Evolutionary conservation across 2,888 invertebrate genomes (phyloP).

Genomic region (Dryococelus australis): DNA sequence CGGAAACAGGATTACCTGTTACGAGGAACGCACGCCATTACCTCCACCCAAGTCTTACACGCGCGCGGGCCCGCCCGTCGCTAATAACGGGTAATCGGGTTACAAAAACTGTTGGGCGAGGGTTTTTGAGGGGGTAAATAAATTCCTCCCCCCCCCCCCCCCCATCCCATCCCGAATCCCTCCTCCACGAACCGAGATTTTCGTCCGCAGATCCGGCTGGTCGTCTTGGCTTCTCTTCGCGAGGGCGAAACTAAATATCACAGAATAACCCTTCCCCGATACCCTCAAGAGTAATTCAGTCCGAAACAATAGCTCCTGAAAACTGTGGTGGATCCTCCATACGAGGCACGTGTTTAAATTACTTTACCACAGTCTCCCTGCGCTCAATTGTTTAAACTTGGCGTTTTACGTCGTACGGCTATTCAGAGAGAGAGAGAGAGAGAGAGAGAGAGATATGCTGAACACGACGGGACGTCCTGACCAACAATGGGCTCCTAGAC

Average conservation of each 20-base stretch:
- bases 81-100: neutral
- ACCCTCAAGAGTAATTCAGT: neutral
- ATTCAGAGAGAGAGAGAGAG: too few relatives aligned
- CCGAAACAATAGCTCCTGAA: neutral
- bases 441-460: too few relatives aligned
- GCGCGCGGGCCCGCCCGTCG: neutral
- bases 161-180: neutral
- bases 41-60: neutral
- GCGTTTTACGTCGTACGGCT: too few relatives aligned
- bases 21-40: neutral
- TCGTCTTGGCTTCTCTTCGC: neutral
- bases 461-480: too few relatives aligned
- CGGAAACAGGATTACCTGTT: conserved; percentile 11
- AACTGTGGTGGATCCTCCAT: neutral
- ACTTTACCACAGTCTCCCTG: neutral
- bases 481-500: too few relatives aligned
- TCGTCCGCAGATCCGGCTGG: neutral
- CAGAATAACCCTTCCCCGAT: neutral
- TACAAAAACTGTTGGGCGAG: neutral
- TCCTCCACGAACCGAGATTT: neutral
- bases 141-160: neutral
- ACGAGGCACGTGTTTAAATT: neutral
- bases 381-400: neutral
- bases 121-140: neutral
- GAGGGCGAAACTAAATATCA: neutral